phyloP scores from a whole-genome alignment of 2,113 vertebrate genomes.

The Neotragus pygmaeus region DNA sequence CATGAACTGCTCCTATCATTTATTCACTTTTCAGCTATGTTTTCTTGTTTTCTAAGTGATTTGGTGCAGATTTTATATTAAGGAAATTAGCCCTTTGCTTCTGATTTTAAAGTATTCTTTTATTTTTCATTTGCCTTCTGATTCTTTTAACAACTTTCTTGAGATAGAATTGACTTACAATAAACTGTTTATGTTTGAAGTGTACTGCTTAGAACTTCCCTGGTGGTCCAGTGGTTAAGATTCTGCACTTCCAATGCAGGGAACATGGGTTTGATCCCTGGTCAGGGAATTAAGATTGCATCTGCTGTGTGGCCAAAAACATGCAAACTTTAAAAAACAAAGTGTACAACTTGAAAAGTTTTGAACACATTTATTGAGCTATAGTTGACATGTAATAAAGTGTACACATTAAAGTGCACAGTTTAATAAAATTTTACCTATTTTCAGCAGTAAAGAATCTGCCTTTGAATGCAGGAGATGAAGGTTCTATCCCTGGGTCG shows the following conservation, averaged over 20 bases:
- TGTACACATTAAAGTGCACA: not conserved
- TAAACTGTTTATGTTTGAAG: not conserved
- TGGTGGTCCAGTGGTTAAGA: not conserved
- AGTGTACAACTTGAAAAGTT: not conserved
- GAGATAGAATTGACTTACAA: not conserved
- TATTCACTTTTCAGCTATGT: not conserved
- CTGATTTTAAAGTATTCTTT: not conserved
- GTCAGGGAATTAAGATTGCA: not conserved
- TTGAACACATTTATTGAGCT: not conserved
- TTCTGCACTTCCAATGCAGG: not conserved
- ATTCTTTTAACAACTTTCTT: not conserved
- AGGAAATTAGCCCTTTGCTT: not conserved
- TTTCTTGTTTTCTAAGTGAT: not conserved
- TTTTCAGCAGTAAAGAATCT: not conserved
- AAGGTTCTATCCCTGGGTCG: fast-evolving
- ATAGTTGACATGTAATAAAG: not conserved
- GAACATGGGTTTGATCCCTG: not conserved
- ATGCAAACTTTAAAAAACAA: not conserved
- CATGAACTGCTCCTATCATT: not conserved
- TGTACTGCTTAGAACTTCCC: not conserved
- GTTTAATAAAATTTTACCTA: not conserved
- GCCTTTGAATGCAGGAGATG: not conserved
- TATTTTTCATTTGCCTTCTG: not conserved
- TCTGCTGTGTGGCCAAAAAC: not conserved
- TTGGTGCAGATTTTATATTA: not conserved